Percentiles rank a stretch among this genome's conserved stretches.
phyloP scores from a whole-genome alignment of 2,888 invertebrate species.

The Yponomeuta plumbellus region DNA sequence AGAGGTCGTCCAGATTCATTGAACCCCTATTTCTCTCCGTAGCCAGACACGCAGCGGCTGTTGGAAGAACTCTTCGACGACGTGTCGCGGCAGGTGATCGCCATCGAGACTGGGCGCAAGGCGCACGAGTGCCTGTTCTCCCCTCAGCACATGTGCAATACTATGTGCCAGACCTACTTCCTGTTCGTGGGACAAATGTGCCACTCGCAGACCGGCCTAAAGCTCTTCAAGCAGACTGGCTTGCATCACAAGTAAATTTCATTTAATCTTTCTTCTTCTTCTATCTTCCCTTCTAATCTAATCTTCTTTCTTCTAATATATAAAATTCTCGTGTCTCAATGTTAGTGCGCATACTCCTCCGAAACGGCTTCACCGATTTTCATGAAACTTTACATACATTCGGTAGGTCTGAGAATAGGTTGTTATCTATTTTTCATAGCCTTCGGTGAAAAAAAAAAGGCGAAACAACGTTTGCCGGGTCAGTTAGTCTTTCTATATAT shows the following conservation, averaged over 20 bases:
- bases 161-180: constrained; percentile 96
- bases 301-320: no score
- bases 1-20: no score
- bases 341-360: no score
- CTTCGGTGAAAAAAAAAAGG: no score
- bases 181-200: constrained; percentile 93
- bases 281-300: no score
- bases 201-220: constrained; percentile 81
- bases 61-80: constrained; percentile 88
- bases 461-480: no score
- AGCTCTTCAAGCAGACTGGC: constrained; percentile 83
- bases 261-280: no score
- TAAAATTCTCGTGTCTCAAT: no score
- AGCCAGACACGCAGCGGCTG: constrained; percentile 82
- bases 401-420: no score
- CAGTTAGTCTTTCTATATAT: constrained; percentile 27
- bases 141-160: constrained; percentile 90
- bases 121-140: constrained; percentile 93
- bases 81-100: constrained; percentile 83
- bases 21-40: constrained; percentile 16
- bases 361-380: no score
- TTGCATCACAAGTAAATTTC: constrained; percentile 84
- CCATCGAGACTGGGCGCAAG: constrained; percentile 82
- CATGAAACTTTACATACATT: no score
- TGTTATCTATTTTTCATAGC: no score